Percentiles rank a stretch among this genome's conserved stretches.
Conservation (phyloP, 2,797 vertebrate genomes). For the Enteromius unitaeniatus region DNA sequence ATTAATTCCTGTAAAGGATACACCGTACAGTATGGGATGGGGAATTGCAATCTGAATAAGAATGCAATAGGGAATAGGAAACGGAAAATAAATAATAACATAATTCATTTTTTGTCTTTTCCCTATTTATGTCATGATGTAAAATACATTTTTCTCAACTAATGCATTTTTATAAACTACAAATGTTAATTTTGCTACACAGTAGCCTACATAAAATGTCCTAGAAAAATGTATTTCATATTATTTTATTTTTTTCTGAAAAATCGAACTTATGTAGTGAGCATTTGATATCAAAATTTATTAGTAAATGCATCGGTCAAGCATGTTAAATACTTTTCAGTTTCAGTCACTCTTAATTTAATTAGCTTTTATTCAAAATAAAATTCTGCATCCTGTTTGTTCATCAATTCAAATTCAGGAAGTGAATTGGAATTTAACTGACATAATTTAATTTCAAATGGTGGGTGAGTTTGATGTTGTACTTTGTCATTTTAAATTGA, state of each 20-base stretch:
- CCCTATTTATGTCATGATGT: not conserved
- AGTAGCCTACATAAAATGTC: not conserved
- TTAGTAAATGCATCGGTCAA: not conserved
- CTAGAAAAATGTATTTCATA: not conserved
- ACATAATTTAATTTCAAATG: slow-evolving; percentile 15
- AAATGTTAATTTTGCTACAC: not conserved
- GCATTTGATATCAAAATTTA: not conserved
- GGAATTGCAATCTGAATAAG: not conserved
- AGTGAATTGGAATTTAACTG: not conserved
- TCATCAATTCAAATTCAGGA: not conserved
- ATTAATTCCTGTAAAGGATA: not conserved
- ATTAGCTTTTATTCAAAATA: not conserved
- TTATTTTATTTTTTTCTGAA: not conserved
- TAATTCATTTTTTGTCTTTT: not conserved
- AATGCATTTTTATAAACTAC: not conserved
- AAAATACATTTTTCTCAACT: not conserved
- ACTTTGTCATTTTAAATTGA: not conserved
- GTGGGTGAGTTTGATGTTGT: not conserved
- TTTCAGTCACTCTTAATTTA: not conserved
- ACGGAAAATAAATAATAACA: not conserved
- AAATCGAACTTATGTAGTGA: not conserved
- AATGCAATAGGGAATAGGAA: not conserved
- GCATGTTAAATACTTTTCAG: not conserved
- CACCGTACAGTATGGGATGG: not conserved
- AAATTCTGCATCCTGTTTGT: not conserved